Evolutionary conservation across 2,113 vertebrate species (phyloP).

Genomic region (Aldabrachelys gigantea): DNA sequence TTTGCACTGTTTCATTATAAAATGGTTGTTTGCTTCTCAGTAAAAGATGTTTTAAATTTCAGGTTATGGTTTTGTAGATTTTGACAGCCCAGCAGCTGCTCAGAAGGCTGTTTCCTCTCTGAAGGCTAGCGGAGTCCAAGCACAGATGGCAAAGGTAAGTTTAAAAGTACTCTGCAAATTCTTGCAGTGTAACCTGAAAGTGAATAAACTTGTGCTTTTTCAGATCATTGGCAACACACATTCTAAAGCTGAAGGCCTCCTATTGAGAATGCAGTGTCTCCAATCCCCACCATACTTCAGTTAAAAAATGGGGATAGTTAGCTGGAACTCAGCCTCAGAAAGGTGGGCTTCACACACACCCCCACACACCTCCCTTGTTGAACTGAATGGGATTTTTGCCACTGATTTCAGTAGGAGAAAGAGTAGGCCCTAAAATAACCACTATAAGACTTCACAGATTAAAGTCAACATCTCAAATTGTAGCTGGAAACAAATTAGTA

Average conservation of each 20-base stretch:
- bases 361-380: neutral
- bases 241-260: neutral
- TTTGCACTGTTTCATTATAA: neutral
- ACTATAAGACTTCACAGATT: neutral
- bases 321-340: neutral
- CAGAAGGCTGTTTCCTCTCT: conserved; percentile 97
- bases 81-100: conserved; percentile 95
- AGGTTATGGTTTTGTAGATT: conserved; percentile 99
- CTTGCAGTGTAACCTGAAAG: neutral
- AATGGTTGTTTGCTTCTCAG: neutral
- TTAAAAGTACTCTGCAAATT: neutral
- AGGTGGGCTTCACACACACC: neutral
- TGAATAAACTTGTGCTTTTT: neutral
- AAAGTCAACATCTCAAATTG: neutral
- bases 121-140: conserved; percentile 94
- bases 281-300: accelerated
- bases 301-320: neutral
- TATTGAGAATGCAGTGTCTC: neutral
- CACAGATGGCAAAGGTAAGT: conserved; percentile 99
- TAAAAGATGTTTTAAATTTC: conserved; percentile 62
- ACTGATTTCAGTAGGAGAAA: neutral
- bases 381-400: neutral
- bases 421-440: neutral
- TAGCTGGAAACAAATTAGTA: neutral
- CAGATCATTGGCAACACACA: neutral